Conservation (phyloP, 2,797 vertebrate species). For the Crypturellus tataupa region DNA sequence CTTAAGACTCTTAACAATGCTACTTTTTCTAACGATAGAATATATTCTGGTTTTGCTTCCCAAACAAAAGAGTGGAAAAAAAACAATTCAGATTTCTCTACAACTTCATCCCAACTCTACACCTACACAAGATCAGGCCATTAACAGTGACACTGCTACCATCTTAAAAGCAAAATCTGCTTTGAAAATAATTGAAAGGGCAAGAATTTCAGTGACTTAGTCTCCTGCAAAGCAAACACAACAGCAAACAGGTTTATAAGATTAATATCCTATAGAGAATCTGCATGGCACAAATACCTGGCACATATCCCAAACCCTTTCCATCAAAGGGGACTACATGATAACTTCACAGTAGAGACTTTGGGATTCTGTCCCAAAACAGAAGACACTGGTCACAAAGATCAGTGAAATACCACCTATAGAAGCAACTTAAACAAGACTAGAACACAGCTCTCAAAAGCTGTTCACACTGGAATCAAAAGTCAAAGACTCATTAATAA, state of each 20-base stretch:
- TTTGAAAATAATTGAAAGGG: neutral
- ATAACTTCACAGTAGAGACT: neutral
- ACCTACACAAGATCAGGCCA: neutral
- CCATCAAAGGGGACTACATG: neutral
- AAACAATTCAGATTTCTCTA: neutral
- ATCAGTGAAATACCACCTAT: neutral
- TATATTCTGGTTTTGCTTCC: neutral
- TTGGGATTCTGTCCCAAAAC: neutral
- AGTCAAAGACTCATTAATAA: neutral
- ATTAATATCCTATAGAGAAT: neutral
- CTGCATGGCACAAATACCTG: neutral
- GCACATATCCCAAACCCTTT: neutral
- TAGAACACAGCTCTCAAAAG: neutral
- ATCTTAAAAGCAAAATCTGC: neutral
- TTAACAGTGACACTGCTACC: neutral
- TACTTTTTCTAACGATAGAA: neutral
- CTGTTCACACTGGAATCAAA: neutral
- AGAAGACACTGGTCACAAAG: neutral
- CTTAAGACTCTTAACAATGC: constrained; percentile 27
- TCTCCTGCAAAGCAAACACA: neutral
- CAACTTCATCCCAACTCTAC: neutral
- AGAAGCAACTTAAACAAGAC: neutral
- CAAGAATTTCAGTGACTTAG: neutral
- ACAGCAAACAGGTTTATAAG: neutral
- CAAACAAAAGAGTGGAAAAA: neutral